Evolutionary conservation across 2,888 invertebrate genomes (phyloP).

Genomic region (Pachydiplax longipennis): DNA sequence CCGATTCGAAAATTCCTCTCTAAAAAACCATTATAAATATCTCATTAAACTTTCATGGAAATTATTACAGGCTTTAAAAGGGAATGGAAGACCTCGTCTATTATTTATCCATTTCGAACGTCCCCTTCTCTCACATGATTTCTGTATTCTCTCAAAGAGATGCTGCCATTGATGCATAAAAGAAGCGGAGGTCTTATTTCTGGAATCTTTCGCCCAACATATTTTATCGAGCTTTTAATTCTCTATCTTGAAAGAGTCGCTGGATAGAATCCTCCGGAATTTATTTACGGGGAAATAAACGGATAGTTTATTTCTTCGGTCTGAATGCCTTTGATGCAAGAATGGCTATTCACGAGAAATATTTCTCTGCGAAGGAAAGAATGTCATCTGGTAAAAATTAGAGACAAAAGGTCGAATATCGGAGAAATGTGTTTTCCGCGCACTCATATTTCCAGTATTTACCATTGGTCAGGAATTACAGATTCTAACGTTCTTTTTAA

Average conservation of each 20-base stretch:
- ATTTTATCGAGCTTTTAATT: background rate
- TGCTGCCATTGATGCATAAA: background rate
- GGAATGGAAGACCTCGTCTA: constrained; percentile 21
- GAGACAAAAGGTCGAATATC: too few relatives aligned
- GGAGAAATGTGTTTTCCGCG: too few relatives aligned
- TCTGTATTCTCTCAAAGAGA: background rate
- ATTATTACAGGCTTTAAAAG: constrained; percentile 27
- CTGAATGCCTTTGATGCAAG: too few relatives aligned
- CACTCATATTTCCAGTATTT: too few relatives aligned
- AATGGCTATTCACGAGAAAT: too few relatives aligned
- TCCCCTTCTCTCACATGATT: too few relatives aligned
- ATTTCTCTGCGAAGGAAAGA: too few relatives aligned
- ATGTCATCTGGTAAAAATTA: too few relatives aligned
- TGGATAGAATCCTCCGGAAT: background rate
- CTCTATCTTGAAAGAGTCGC: background rate
- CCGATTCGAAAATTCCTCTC: background rate
- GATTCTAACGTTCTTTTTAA: too few relatives aligned
- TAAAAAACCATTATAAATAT: constrained; percentile 30
- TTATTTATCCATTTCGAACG: too few relatives aligned
- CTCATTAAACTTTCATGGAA: constrained; percentile 10
- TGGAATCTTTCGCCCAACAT: background rate
- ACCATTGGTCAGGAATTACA: too few relatives aligned
- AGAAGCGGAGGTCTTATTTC: background rate
- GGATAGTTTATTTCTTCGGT: background rate
- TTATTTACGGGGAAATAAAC: background rate